Base-by-base conservation (phyloP, 2,888 invertebrate species). In the Megaustenia siamemsis region DNA sequence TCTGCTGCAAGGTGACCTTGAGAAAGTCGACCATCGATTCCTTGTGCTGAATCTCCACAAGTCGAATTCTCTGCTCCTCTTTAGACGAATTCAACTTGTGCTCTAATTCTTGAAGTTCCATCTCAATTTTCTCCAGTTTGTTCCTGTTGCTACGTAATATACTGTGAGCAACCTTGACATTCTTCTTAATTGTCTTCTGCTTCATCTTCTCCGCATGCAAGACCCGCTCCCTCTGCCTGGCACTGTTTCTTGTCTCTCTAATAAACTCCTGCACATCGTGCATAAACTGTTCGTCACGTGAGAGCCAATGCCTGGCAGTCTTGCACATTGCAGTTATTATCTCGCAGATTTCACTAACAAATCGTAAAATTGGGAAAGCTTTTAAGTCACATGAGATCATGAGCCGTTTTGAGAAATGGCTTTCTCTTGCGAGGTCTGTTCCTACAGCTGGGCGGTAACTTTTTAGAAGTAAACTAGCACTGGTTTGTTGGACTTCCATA, bases 21-120 rank as follows among this genome's bases (percentile, higher is more conserved):
- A 93, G 88, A 87, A 93, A 93, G 79, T 93, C 93, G 32, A 91
- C 91, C 91, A 93, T 93, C 83, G 90, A 92, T 80, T 93, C 92
- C 83, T 93, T 93, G 82, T 93, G 92, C 73, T 89, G 89, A 81
- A 91, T 91, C 86, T 92, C 92, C 32, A 88, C 90, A 69, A 87
- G 71, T 76, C 91, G 92, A 56, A 85, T 86, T 49, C 90, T 88
- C 87, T 92, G 90, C 66, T 90, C 89, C 53, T 89, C 89, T 77
- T 88, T 87, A 40, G 88, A 92, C 38, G 88, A 86, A 79, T 88
- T 87, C 68, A 93, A 83, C 73, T 92, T 91, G 28, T 88, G 86
- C 78, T 93, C 92, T 68, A 93, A 80, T 28, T 89, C 88, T 79
- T 90, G 89, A 56, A 93, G 86, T 81, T 93, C 93, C 4, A 88